A percentile compares a stretch with the other conserved stretches of the same genome.
phyloP scores from a whole-genome alignment of 1,140 invertebrate species.

The Platyscapa corneri region DNA sequence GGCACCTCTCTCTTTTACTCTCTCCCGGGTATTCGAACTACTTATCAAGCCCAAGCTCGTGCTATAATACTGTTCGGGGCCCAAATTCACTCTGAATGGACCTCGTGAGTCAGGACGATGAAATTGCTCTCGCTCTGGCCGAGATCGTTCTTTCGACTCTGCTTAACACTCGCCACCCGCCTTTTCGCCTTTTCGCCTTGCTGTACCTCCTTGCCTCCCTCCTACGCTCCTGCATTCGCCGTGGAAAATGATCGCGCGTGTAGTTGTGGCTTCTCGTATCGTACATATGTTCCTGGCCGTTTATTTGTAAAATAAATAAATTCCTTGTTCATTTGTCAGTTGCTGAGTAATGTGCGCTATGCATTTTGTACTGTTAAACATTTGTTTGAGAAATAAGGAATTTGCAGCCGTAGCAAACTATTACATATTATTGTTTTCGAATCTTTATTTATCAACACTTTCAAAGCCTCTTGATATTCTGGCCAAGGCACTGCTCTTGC shows the following conservation, averaged over 20 bases:
- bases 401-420: neutral
- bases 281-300: neutral
- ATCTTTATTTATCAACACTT: neutral
- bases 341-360: neutral
- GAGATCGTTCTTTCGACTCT: slow-evolving; percentile 30
- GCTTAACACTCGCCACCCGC: neutral
- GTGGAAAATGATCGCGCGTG: neutral
- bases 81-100: slow-evolving; percentile 38
- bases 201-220: neutral
- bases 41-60: neutral
- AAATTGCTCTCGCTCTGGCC: neutral
- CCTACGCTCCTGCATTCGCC: neutral
- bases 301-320: slow-evolving; percentile 11
- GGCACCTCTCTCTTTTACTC: slow-evolving; percentile 9
- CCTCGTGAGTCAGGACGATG: slow-evolving; percentile 20
- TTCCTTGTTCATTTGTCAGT: slow-evolving; percentile 10
- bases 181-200: neutral
- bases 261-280: neutral
- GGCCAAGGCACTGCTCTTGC: neutral
- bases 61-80: neutral
- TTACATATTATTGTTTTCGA: neutral
- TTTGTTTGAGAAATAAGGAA: neutral
- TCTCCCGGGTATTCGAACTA: neutral
- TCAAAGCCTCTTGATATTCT: neutral
- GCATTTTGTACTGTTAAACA: neutral